These are phyloP conservation scores for Amphiura filiformis DNA, from an alignment of 35 echinoderm and acorn worm genomes.

Conservation along the genomic window DNA sequence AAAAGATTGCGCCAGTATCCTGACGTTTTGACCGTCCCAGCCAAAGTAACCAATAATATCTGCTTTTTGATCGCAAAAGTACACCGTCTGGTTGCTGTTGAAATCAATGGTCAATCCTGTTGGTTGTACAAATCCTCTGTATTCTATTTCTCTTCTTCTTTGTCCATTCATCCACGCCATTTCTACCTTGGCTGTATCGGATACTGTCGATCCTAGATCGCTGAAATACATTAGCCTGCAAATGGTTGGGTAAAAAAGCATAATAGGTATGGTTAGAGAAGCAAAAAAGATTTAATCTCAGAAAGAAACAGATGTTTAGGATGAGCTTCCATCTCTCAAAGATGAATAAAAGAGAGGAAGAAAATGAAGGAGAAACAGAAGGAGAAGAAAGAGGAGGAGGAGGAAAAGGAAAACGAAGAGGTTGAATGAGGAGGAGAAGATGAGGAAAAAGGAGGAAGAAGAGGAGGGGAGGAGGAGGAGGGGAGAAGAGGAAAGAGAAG, in stretches of 20 bases:
- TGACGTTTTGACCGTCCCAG: constrained; percentile 71
- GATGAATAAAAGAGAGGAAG: background rate
- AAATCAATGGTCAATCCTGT: constrained; percentile 87
- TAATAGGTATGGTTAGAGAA: background rate
- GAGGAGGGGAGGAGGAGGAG: too few relatives aligned
- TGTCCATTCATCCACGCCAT: constrained; percentile 93
- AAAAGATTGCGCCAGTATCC: constrained; percentile 21
- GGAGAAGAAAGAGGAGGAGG: too few relatives aligned
- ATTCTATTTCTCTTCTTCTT: constrained; percentile 14
- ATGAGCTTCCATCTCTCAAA: background rate
- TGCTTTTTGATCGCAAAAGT: constrained; percentile 71
- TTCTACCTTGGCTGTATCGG: background rate
- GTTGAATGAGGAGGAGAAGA: background rate
- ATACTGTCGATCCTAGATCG: constrained; percentile 35
- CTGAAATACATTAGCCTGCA: constrained; percentile 85
- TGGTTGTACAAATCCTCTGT: constrained; percentile 49
- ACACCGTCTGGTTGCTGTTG: constrained; percentile 58
- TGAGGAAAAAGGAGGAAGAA: too few relatives aligned
- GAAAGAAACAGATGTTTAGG: background rate
- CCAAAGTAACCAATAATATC: constrained; percentile 73
- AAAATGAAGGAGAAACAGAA: too few relatives aligned
- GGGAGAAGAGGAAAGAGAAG: too few relatives aligned
- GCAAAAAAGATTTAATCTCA: too few relatives aligned
- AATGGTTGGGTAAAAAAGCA: too few relatives aligned
- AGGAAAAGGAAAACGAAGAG: background rate